phyloP scores from a whole-genome alignment of 1,140 invertebrate species.

The Tetramorium alpestre region DNA sequence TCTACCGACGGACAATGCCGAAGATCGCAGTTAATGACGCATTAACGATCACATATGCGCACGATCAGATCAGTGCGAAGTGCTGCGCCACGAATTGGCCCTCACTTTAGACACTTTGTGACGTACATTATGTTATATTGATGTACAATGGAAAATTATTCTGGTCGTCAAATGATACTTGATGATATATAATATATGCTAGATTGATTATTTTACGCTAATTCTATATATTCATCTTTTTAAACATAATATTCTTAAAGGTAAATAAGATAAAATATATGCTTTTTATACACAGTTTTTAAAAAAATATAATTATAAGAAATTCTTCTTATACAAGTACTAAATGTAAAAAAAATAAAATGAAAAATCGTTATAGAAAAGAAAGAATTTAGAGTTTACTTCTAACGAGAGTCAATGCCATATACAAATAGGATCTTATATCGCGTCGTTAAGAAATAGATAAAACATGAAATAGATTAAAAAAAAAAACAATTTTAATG shows the following conservation, averaged over 20 bases:
- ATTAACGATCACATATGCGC: slow-evolving; percentile 43
- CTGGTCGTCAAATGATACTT: neutral
- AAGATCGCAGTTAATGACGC: slow-evolving; percentile 67
- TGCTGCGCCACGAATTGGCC: slow-evolving; percentile 6
- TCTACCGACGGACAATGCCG: slow-evolving; percentile 60
- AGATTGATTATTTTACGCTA: neutral
- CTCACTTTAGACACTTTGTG: slow-evolving; percentile 23
- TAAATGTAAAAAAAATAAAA: neutral
- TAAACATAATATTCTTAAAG: neutral
- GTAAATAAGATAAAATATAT: neutral
- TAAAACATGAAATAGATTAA: neutral
- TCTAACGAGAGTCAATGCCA: neutral
- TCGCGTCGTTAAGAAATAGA: neutral
- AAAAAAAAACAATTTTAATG: neutral
- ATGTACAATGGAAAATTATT: neutral
- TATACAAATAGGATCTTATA: neutral
- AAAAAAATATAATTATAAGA: neutral
- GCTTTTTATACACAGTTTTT: neutral
- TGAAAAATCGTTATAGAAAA: neutral
- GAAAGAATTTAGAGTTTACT: neutral
- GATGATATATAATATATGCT: neutral
- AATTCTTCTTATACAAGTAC: neutral
- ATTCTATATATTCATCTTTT: neutral
- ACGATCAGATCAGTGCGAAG: slow-evolving; percentile 34
- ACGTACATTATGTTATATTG: neutral